These are phyloP conservation scores for Acyrthosiphon pisum DNA, from an alignment of 1,140 invertebrate genomes.

Conservation along the genomic window DNA sequence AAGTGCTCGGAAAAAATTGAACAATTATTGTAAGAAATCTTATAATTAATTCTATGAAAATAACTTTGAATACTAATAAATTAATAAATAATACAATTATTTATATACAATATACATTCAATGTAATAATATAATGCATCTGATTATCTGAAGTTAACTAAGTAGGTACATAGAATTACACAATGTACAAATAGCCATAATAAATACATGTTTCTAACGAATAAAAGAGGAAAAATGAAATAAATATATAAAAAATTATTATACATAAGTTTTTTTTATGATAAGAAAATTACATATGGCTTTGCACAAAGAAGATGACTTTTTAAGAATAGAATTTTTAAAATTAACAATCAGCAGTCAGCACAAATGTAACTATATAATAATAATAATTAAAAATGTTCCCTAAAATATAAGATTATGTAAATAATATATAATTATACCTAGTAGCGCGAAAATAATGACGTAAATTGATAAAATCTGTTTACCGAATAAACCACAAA, in stretches of 20 bases:
- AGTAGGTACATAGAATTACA: neutral
- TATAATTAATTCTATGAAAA: neutral
- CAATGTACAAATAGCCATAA: neutral
- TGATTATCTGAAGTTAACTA: neutral
- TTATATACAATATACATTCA: neutral
- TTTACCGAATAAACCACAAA: neutral
- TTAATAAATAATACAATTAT: neutral
- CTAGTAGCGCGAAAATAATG: neutral
- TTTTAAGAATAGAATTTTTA: neutral
- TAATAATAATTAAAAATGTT: neutral
- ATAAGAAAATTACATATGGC: too few species aligned
- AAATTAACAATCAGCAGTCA: neutral
- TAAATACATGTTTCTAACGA: neutral
- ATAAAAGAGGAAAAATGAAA: neutral
- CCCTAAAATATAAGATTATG: neutral
- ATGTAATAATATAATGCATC: neutral
- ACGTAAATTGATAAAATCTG: neutral
- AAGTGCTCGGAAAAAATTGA: neutral
- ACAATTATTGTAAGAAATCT: neutral
- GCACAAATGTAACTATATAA: neutral
- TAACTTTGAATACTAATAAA: neutral
- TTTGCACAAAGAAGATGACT: neutral
- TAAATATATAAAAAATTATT: neutral
- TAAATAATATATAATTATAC: neutral
- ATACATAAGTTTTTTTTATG: too few species aligned